Evolutionary conservation across 35 echinoderm and acorn worm genomes (phyloP).

Genomic region (Ptychodera flava): DNA sequence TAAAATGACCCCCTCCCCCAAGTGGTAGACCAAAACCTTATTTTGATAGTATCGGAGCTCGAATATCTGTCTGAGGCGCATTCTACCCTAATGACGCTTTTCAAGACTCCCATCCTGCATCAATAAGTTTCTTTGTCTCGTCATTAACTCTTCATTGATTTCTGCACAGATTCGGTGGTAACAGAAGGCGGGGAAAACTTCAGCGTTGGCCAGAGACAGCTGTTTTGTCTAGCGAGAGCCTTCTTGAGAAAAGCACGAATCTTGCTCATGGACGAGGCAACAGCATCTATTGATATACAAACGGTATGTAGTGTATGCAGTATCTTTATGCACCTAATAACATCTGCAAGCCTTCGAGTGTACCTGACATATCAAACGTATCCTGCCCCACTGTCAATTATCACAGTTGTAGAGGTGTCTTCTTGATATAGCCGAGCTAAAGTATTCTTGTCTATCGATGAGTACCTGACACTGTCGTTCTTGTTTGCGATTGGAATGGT

Average conservation of each 20-base stretch:
- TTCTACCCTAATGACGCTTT: no score
- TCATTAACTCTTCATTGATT: neutral
- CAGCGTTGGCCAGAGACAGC: constrained; percentile 13
- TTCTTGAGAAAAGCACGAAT: constrained; percentile 9
- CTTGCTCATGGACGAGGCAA: constrained; percentile 9
- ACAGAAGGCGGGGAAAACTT: constrained; percentile 3
- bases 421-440: neutral
- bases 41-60: no score
- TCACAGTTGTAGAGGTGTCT: neutral
- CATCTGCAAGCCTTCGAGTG: neutral
- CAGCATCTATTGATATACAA: constrained; percentile 16
- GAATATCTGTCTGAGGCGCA: no score
- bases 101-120: no score
- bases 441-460: no score
- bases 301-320: neutral
- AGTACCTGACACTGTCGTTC: no score
- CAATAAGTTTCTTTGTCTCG: no score
- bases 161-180: neutral
- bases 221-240: constrained; percentile 4
- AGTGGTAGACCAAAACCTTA: no score
- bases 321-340: neutral
- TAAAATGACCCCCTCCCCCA: no score
- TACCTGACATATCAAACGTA: neutral
- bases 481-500: no score
- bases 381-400: neutral